Base-by-base conservation (phyloP, 2,888 invertebrate genomes). In the Heliconius charithonia region DNA sequence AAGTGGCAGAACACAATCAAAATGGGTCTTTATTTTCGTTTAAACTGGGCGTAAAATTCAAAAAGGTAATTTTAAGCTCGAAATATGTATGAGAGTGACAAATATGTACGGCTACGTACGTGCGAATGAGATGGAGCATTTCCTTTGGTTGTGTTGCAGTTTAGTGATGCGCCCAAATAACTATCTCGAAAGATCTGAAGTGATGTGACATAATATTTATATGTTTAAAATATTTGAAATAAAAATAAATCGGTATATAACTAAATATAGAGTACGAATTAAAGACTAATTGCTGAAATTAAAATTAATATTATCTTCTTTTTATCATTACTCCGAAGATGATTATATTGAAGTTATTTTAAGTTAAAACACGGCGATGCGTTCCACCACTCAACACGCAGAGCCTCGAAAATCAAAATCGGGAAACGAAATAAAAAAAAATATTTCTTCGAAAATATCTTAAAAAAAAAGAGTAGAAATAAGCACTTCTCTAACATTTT, bases 31-130 rank as follows among this genome's bases (percentile, higher is more conserved):
- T 90, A 87, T 81, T n/a, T 67, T 29, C 0, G 41, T 72, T 3
- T 6, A 0, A 27, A 80, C 84, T 90, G 78, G 83, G 88, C 84
- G 81, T 76, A 86, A 81, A 86, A 83, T 88, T 71, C 79, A 27
- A 82, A 62, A 56, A n/a, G 22, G n/a, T 22, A 75, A 65, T 73
- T 63, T 78, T 76, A 79, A 87, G 85, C 83, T 83, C 82, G 77
- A 84, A 88, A 89, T 90, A 91, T 91, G 93, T 92, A 89, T 89
- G 92, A 92, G 91, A 85, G 87, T 88, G 86, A 87, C 89, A 90
- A 90, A 87, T 85, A 83, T 84, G 83, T 79, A 79, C 56, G 80
- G 69, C 81, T 83, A 79, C 76, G 79, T 78, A 77, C 66, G 85
- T 77, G 82, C 74, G 85, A 87, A 83, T 82, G 87, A 85, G 88